These are phyloP conservation scores for Bradynema listronoti DNA, from an alignment of 1,140 invertebrate genomes.

Conservation along the genomic window DNA sequence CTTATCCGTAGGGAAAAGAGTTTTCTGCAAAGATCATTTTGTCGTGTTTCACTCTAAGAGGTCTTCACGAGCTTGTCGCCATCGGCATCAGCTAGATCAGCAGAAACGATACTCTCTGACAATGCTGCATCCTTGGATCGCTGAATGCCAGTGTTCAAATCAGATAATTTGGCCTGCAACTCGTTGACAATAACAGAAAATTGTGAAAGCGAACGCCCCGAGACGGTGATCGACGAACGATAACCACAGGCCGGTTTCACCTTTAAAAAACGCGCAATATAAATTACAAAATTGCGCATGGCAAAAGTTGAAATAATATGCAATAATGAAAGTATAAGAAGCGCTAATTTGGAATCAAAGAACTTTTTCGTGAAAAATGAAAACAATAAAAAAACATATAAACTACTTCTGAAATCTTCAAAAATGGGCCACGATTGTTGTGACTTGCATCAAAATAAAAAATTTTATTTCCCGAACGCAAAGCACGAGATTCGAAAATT, in stretches of 20 bases:
- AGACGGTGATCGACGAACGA: slow-evolving; percentile 35
- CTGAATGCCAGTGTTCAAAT: neutral
- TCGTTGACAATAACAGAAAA: slow-evolving; percentile 36
- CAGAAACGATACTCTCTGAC: too few species aligned
- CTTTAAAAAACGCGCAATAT: slow-evolving; percentile 8
- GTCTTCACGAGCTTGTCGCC: neutral
- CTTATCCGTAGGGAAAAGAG: neutral
- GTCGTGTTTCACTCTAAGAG: neutral
- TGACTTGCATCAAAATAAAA: slow-evolving; percentile 38
- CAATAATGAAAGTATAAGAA: neutral
- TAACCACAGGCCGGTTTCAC: slow-evolving; percentile 21
- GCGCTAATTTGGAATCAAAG: neutral
- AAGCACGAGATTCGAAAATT: slow-evolving; percentile 22
- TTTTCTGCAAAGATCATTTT: neutral
- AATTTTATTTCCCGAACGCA: slow-evolving; percentile 35
- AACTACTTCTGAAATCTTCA: slow-evolving; percentile 39
- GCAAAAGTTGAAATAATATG: neutral
- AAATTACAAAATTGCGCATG: neutral
- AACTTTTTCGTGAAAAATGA: neutral
- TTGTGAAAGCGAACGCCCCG: slow-evolving; percentile 26
- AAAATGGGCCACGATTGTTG: slow-evolving; percentile 37
- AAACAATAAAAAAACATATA: neutral
- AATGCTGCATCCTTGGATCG: neutral
- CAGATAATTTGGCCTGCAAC: slow-evolving; percentile 15
- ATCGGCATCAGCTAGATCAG: too few species aligned